Base-by-base conservation (phyloP, 2,113 vertebrate genomes). In the Podarcis cretensis region DNA sequence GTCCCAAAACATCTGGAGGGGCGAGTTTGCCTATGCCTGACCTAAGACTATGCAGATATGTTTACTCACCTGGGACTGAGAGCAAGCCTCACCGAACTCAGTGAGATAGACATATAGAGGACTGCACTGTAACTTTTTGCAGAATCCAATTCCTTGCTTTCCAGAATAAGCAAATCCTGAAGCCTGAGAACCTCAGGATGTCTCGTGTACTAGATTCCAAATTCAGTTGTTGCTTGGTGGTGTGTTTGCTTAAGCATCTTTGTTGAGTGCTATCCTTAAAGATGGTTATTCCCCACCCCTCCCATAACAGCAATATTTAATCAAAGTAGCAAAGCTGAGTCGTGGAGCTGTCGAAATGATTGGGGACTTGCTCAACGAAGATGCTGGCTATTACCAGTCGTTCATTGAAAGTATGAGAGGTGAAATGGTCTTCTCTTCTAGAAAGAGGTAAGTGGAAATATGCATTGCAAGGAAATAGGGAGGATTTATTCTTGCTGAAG, bases 271-370 rank as follows among this genome's bases (percentile, higher is more conserved):
- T 4, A 9, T 82, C 13, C 16, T 80, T 21, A 18, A 54, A 54
- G 10, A 10, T 54, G 48, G 48, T 54, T 54, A 12, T 54, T 54
- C 10, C 48, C 48, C 48, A 1, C 48, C 48, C 9, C 4, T 1
- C 27, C 30, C 0, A 0, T 37, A 57, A 80, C 83, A 93, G 95
- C 87, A 93, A n/a, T 93, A 81, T 71, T 88, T 95, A 81, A 79
- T 90, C 43, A 93, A 91, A 74, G 87, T 92, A 48, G 91, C 88
- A 35, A 92, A 93, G 14, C 84, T 95, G 85, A 95, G 94, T 74
- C 85, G 9, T 0, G 89, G 90, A 21, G 87, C 93, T 1, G 78
- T 94, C 71, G 88, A 90, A 83, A 92, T 94, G 91, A 90, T 92
- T 2, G 89, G 85, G 0, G 90, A 93, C 69, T 27, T 94, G 84